Evolutionary conservation across 2,888 invertebrate genomes (phyloP).

Genomic region (Pediacus dermestoides): DNA sequence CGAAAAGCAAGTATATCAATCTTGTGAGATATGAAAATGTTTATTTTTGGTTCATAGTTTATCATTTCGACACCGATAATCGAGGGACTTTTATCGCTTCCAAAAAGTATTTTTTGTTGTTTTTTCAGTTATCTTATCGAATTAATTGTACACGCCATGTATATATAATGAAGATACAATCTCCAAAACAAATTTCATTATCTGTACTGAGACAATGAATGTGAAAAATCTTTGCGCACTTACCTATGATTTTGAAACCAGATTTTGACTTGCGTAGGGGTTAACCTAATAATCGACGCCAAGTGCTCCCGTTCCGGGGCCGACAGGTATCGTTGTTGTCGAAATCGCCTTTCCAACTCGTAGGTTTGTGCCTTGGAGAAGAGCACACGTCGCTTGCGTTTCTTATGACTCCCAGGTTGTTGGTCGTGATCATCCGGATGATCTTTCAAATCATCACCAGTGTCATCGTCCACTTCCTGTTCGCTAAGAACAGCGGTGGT

Average conservation of each 20-base stretch:
- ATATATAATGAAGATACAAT: too few species aligned
- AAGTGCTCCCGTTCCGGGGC: constrained; percentile 97
- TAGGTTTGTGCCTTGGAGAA: constrained; percentile 98
- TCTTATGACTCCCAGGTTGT: constrained; percentile 65
- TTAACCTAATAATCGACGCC: constrained; percentile 89
- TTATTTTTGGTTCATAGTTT: too few species aligned
- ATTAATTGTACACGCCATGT: too few species aligned
- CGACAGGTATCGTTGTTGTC: constrained; percentile 93
- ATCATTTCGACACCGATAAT: too few species aligned
- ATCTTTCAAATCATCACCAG: constrained; percentile 54
- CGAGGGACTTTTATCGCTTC: too few species aligned
- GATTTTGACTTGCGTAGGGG: constrained; percentile 97
- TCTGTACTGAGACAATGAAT: too few species aligned
- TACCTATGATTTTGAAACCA: constrained; percentile 98
- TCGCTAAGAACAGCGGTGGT: constrained; percentile 34
- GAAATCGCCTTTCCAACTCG: constrained; percentile 90
- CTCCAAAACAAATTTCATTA: too few species aligned
- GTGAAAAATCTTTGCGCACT: constrained; percentile 23
- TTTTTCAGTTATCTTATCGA: constrained; percentile 2
- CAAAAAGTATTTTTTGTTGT: constrained; percentile 12
- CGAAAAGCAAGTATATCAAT: too few species aligned
- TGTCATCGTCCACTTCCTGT: constrained; percentile 49
- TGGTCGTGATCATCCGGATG: constrained; percentile 49
- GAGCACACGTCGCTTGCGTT: constrained; percentile 91
- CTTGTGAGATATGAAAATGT: too few species aligned